Evolutionary conservation across 2,797 vertebrate genomes (phyloP).

Genomic region (Lindbergichthys nudifrons): DNA sequence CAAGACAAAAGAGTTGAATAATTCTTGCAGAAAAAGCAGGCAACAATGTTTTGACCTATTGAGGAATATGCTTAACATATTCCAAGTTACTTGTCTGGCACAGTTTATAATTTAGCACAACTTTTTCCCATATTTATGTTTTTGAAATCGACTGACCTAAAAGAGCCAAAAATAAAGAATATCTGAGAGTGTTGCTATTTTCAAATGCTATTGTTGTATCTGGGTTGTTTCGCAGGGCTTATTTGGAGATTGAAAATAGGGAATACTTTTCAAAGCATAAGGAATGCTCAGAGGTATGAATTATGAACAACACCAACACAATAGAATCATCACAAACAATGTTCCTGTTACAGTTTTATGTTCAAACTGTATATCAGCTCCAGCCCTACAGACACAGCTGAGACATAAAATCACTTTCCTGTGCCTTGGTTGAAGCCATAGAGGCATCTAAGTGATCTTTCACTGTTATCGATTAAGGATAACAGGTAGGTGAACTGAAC

Average conservation of each 20-base stretch:
- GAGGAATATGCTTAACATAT: too few species aligned
- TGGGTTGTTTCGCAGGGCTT: constrained; percentile 2
- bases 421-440: constrained; percentile 44
- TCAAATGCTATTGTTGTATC: background rate
- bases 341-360: constrained; percentile 19
- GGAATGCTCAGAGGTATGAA: background rate
- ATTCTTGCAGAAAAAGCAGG: background rate
- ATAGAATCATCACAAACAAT: constrained; percentile 17
- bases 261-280: constrained; percentile 15
- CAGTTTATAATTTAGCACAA: too few species aligned
- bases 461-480: constrained; percentile 40
- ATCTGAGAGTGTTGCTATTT: background rate
- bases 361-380: background rate
- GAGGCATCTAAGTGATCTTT: constrained; percentile 33
- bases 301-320: constrained; percentile 4
- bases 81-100: too few species aligned
- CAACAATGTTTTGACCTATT: too few species aligned
- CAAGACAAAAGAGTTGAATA: background rate
- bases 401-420: constrained; percentile 15
- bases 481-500: constrained; percentile 33
- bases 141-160: background rate
- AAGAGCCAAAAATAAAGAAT: background rate
- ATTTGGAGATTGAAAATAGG: background rate
- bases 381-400: constrained; percentile 6
- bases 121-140: background rate